These are phyloP conservation scores for Enteromius afrohamiltoni DNA, from an alignment of 2,797 vertebrate species.

Conservation along the genomic window DNA sequence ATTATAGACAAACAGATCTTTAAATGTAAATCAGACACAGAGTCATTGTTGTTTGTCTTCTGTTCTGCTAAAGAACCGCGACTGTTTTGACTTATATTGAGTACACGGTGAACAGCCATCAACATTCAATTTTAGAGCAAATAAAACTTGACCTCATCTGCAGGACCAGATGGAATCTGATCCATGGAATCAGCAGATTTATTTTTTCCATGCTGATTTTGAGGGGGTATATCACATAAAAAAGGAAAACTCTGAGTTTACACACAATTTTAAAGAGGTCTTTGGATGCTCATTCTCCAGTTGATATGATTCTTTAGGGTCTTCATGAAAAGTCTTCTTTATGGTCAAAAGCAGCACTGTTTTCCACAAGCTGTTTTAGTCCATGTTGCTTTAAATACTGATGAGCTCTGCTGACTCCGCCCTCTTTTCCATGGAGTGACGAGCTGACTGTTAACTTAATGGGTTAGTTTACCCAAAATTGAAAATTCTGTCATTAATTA, in stretches of 20 bases:
- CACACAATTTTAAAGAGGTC: not conserved
- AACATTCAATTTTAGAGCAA: not conserved
- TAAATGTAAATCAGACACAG: constrained; percentile 31
- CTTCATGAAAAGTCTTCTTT: too few relatives aligned
- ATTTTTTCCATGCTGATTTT: not conserved
- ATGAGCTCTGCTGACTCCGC: too few relatives aligned
- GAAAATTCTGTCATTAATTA: too few relatives aligned
- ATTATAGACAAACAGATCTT: constrained; percentile 73
- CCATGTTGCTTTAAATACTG: too few relatives aligned
- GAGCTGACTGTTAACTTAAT: too few relatives aligned
- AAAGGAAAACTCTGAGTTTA: not conserved
- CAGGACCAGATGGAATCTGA: not conserved
- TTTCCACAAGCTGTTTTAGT: too few relatives aligned
- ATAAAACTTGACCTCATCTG: not conserved
- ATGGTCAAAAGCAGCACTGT: too few relatives aligned
- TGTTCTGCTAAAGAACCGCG: constrained; percentile 21
- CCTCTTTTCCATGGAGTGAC: too few relatives aligned
- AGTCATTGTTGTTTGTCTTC: constrained; percentile 45
- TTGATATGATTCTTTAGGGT: too few relatives aligned
- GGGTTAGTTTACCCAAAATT: too few relatives aligned
- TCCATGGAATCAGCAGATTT: not conserved
- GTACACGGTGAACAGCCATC: not conserved
- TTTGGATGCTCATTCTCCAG: too few relatives aligned
- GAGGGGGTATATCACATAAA: not conserved
- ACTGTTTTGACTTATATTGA: not conserved